A percentile compares a stretch with the other conserved stretches of the same genome.
Evolutionary conservation across 2,113 vertebrate genomes (phyloP).

Genomic region (Takifugu flavidus): DNA sequence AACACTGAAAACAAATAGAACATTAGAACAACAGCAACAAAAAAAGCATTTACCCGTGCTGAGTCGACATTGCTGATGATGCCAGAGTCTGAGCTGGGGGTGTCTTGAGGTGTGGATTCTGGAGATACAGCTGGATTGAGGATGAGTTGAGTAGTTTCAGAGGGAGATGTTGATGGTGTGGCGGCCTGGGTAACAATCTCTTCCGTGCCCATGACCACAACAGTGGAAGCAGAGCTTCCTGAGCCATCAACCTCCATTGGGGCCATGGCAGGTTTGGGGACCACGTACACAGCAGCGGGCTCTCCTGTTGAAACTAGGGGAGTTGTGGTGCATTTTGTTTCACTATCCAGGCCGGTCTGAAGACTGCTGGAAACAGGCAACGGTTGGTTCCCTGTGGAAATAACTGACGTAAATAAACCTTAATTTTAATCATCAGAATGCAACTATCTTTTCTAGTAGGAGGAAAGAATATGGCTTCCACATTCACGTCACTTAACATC

Average conservation of each 20-base stretch:
- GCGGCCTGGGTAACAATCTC: not conserved
- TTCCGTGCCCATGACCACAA: slow-evolving; percentile 13
- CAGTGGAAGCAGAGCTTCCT: not conserved
- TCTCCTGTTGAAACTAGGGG: not conserved
- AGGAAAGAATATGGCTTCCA: too few species aligned
- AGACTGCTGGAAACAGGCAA: not conserved
- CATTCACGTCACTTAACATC: too few species aligned
- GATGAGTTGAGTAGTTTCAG: not conserved
- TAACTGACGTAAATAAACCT: too few species aligned
- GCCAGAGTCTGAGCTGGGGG: slow-evolving; percentile 20
- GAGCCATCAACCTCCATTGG: not conserved
- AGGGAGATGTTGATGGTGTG: rapidly evolving
- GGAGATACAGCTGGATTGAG: not conserved
- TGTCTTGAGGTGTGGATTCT: not conserved
- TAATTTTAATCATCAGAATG: not conserved
- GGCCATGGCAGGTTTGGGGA: rapidly evolving
- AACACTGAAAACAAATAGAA: not conserved
- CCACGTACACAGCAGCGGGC: not conserved
- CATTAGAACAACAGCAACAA: not conserved
- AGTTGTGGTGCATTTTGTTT: not conserved
- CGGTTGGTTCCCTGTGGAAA: slow-evolving; percentile 3
- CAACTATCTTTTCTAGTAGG: too few species aligned
- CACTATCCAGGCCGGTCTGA: not conserved
- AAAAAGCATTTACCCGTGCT: not conserved
- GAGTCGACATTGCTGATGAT: not conserved